Evolutionary conservation across 2,113 vertebrate genomes (phyloP).

Genomic region (Hypocryptadius cinnamomeus): DNA sequence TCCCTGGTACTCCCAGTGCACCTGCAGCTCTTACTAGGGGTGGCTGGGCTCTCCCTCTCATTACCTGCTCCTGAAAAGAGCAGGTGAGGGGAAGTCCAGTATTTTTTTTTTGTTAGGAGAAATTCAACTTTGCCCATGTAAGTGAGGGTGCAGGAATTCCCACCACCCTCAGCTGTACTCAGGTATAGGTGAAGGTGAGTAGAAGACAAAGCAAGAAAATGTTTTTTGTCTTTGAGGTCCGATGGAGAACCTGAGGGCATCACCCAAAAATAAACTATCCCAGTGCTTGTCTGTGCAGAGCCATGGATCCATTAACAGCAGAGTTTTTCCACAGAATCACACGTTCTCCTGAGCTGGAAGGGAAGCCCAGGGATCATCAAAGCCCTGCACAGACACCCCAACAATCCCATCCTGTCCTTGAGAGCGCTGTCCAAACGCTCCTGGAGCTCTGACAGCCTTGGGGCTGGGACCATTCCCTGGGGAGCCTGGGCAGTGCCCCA

Average conservation of each 20-base stretch:
- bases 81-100: not conserved
- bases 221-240: not conserved
- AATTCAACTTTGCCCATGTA: accelerated
- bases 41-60: not conserved
- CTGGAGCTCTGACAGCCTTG: not conserved
- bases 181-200: accelerated
- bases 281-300: not conserved
- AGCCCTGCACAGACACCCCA: not conserved
- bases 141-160: not conserved
- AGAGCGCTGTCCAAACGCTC: accelerated
- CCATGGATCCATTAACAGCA: not conserved
- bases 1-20: not conserved
- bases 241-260: not conserved
- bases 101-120: not conserved
- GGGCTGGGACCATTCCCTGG: accelerated
- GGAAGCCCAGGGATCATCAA: not conserved
- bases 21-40: not conserved
- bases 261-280: not conserved
- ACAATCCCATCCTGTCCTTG: not conserved
- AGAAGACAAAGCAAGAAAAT: not conserved
- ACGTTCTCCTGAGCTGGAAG: not conserved
- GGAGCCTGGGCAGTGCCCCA: not conserved
- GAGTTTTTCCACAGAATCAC: not conserved
- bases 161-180: accelerated
- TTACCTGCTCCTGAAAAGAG: not conserved